phyloP scores from a whole-genome alignment of 2,113 vertebrate genomes.

The Columba janthina region DNA sequence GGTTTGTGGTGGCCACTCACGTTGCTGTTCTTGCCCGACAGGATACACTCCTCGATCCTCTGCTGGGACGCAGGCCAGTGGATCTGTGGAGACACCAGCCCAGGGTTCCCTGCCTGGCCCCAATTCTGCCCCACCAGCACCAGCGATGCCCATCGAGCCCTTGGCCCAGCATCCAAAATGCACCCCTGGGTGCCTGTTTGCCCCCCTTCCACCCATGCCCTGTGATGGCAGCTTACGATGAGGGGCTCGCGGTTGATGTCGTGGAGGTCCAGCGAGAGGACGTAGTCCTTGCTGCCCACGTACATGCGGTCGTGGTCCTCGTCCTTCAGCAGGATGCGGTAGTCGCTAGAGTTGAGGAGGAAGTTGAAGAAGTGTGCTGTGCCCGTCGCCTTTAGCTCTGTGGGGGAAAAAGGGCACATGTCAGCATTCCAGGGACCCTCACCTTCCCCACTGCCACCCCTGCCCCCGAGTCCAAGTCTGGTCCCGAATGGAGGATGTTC shows the following conservation, averaged over 20 bases:
- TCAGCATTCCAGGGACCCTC: neutral
- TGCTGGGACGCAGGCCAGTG: conserved; percentile 93
- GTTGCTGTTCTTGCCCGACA: conserved; percentile 95
- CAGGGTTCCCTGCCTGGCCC: neutral
- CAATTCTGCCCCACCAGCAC: neutral
- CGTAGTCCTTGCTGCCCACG: conserved; percentile 97
- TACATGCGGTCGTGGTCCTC: conserved; percentile 99
- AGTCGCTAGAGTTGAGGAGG: conserved; percentile 95
- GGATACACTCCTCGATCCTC: conserved; percentile 94
- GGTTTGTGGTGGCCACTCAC: conserved; percentile 76
- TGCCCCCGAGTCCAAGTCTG: neutral
- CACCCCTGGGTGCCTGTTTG: accelerated
- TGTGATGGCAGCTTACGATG: conserved; percentile 80
- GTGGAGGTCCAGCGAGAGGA: conserved; percentile 94
- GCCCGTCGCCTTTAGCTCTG: conserved; percentile 92
- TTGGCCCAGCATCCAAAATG: accelerated
- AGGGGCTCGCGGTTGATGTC: conserved; percentile 99
- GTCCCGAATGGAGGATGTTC: neutral
- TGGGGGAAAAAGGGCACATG: neutral
- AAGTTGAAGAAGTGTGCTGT: conserved; percentile 97
- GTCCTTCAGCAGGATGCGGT: conserved; percentile 95
- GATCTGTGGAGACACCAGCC: conserved; percentile 79
- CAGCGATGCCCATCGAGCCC: accelerated
- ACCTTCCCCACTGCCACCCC: accelerated
- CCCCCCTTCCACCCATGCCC: neutral